Conservation (phyloP, 2,797 vertebrate genomes). For the Oreochromis mossambicus region DNA sequence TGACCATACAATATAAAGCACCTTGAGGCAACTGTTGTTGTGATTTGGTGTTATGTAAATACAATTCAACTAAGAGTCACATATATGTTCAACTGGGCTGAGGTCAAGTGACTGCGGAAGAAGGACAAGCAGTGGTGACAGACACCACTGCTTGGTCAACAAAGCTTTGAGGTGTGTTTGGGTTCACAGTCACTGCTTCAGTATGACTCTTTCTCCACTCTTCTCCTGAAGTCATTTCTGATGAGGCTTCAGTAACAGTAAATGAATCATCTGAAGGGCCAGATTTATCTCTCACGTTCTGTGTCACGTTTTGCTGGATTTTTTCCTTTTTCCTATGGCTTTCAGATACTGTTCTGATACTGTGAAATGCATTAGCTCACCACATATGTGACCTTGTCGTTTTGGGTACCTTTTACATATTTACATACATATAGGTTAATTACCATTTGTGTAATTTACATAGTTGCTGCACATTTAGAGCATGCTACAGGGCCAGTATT, state of each 20-base stretch:
- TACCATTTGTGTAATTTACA: neutral
- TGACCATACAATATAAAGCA: neutral
- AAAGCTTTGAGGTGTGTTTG: neutral
- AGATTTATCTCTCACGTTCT: neutral
- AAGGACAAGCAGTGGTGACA: neutral
- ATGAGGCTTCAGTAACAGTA: neutral
- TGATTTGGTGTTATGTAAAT: neutral
- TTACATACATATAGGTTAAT: neutral
- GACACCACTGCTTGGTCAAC: neutral
- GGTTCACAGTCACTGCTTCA: neutral
- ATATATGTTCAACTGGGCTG: neutral
- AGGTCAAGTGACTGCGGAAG: neutral
- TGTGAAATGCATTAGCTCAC: neutral
- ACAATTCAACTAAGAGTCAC: neutral
- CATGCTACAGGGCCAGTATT: accelerated
- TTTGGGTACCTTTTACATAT: neutral
- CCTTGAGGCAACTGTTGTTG: neutral
- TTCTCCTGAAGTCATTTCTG: neutral
- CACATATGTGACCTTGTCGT: neutral
- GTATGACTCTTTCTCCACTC: neutral
- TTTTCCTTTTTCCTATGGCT: neutral
- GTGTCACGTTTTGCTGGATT: neutral
- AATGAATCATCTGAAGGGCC: neutral
- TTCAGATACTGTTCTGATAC: neutral
- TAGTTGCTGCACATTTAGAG: neutral